phyloP scores from a whole-genome alignment of 2,113 vertebrate species.

The Centropus unirufus region DNA sequence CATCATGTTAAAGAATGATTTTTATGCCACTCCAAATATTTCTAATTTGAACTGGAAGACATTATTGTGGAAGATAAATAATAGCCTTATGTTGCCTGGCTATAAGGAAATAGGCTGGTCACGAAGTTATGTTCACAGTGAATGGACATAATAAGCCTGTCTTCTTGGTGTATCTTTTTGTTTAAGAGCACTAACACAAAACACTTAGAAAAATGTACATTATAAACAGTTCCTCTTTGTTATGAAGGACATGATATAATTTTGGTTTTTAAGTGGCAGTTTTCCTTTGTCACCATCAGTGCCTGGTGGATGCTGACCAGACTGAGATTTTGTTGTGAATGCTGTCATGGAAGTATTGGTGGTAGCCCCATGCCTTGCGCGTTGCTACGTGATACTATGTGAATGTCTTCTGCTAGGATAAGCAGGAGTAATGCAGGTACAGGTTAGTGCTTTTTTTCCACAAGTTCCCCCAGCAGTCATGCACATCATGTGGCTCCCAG shows the following conservation, averaged over 20 bases:
- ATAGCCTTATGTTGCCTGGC: neutral
- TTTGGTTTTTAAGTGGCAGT: neutral
- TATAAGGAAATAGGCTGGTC: neutral
- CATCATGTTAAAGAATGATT: neutral
- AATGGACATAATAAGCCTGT: neutral
- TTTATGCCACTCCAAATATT: neutral
- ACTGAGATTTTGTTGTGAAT: neutral
- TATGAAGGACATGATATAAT: neutral
- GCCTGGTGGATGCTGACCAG: neutral
- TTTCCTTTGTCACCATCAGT: neutral
- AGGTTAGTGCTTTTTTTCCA: neutral
- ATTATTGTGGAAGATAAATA: neutral
- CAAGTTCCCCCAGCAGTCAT: neutral
- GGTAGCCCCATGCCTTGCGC: neutral
- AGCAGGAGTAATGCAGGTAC: neutral
- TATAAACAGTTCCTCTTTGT: neutral
- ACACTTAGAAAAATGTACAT: neutral
- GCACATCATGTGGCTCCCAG: accelerated
- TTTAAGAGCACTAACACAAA: neutral
- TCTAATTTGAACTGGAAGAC: neutral
- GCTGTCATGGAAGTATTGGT: neutral
- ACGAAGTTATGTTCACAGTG: neutral
- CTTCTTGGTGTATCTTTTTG: neutral
- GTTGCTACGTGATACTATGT: neutral
- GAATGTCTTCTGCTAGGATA: neutral